phyloP scores from a whole-genome alignment of 2,113 vertebrate genomes.

The Sialia sialis region DNA sequence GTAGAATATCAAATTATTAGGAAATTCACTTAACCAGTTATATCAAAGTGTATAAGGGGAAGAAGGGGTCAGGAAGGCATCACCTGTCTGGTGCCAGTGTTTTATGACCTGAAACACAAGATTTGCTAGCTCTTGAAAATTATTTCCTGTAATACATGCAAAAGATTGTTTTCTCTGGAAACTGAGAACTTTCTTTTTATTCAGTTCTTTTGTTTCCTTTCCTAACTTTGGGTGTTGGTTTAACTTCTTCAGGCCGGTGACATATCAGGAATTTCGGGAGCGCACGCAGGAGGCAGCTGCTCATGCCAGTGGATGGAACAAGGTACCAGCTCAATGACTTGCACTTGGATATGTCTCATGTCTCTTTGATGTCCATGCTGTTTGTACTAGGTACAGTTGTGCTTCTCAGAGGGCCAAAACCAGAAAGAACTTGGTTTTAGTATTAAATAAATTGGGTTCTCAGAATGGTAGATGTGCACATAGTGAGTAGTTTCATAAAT shows the following conservation, averaged over 20 bases:
- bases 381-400: background rate
- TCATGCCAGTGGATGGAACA: slow-evolving; percentile 86
- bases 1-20: background rate
- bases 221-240: slow-evolving; percentile 58
- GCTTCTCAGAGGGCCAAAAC: background rate
- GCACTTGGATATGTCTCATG: background rate
- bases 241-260: slow-evolving; percentile 81
- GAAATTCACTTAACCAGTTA: background rate
- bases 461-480: background rate
- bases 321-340: slow-evolving; percentile 71
- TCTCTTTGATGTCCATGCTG: background rate
- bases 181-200: slow-evolving; percentile 49
- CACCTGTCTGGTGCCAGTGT: background rate
- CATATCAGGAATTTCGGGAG: slow-evolving; percentile 82
- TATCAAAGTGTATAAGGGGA: background rate
- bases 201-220: slow-evolving; percentile 49
- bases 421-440: background rate
- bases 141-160: background rate
- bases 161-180: slow-evolving; percentile 6
- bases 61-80: background rate
- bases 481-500: background rate
- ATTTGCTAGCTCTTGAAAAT: background rate
- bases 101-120: background rate
- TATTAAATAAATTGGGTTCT: background rate
- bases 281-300: slow-evolving; percentile 70